These are phyloP conservation scores for Thaumetopoea pityocampa DNA, from an alignment of 1,140 invertebrate species.

Conservation along the genomic window DNA sequence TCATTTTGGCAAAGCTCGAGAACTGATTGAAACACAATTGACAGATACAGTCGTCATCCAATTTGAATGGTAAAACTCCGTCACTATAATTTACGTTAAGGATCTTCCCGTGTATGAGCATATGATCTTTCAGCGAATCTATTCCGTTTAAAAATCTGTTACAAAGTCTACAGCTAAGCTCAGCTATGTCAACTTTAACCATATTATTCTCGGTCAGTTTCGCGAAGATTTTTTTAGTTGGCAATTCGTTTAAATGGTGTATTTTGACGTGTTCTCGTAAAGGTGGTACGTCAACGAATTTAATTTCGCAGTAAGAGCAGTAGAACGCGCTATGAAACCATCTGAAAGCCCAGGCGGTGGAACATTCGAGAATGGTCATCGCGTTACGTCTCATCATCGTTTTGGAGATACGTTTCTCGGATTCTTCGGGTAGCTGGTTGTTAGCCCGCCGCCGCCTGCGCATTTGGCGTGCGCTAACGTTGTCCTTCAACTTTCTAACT, in stretches of 20 bases:
- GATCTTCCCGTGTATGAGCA: slow-evolving; percentile 36
- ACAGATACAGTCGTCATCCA: slow-evolving; percentile 43
- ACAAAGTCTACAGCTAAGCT: slow-evolving; percentile 58
- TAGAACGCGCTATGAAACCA: slow-evolving; percentile 58
- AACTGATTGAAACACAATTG: slow-evolving; percentile 46
- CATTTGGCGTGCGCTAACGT: slow-evolving; percentile 56
- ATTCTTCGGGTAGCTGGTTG: slow-evolving; percentile 58
- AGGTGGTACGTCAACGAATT: slow-evolving; percentile 39
- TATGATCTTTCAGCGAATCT: slow-evolving; percentile 48
- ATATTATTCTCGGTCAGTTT: slow-evolving; percentile 72
- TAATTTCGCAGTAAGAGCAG: slow-evolving; percentile 58
- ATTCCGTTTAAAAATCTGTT: slow-evolving; percentile 33
- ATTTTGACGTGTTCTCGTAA: slow-evolving; percentile 41
- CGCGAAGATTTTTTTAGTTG: slow-evolving; percentile 51
- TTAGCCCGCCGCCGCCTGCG: slow-evolving; percentile 53
- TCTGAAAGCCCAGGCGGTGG: slow-evolving; percentile 61
- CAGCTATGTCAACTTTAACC: slow-evolving; percentile 55
- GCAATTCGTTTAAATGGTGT: slow-evolving; percentile 37
- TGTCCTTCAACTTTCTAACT: slow-evolving; percentile 59
- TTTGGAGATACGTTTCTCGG: slow-evolving; percentile 54
- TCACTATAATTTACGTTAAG: slow-evolving; percentile 45
- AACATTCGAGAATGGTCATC: slow-evolving; percentile 52
- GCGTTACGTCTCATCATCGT: slow-evolving; percentile 66
- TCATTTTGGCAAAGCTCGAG: slow-evolving; percentile 46
- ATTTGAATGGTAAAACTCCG: slow-evolving; percentile 57